phyloP scores from a whole-genome alignment of 2,113 vertebrate species.

The Sander lucioperca region DNA sequence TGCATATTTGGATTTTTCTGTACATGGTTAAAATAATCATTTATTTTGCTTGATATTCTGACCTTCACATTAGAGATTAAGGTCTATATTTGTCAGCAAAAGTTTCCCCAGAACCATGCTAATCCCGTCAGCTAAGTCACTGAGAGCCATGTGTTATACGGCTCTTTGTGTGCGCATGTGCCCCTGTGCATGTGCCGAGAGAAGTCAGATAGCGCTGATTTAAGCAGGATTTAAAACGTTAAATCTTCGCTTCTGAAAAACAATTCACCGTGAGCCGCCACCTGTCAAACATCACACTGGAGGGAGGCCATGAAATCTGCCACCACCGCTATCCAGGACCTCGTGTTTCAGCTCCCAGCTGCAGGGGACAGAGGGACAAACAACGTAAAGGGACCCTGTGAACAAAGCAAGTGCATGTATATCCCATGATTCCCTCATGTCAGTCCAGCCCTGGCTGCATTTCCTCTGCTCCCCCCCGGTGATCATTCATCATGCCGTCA shows the following conservation, averaged over 20 bases:
- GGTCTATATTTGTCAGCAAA: too few species aligned
- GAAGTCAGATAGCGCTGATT: slow-evolving; percentile 33
- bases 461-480: slow-evolving; percentile 44
- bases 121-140: slow-evolving; percentile 62
- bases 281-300: slow-evolving; percentile 60
- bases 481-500: slow-evolving; percentile 76
- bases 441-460: slow-evolving; percentile 48
- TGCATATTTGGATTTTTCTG: too few species aligned
- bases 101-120: slow-evolving; percentile 50
- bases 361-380: slow-evolving; percentile 16
- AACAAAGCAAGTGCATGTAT: slow-evolving; percentile 60
- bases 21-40: not conserved
- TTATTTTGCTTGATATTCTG: slow-evolving; percentile 32
- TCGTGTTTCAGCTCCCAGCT: slow-evolving; percentile 4
- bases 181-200: slow-evolving; percentile 31
- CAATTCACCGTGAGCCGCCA: slow-evolving; percentile 50
- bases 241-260: slow-evolving; percentile 54
- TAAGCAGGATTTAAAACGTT: slow-evolving; percentile 62
- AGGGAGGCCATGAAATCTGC: slow-evolving; percentile 44
- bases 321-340: slow-evolving; percentile 16
- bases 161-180: slow-evolving; percentile 24
- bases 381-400: slow-evolving; percentile 24
- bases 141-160: slow-evolving; percentile 48
- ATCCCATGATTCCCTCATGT: slow-evolving; percentile 59
- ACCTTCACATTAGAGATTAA: slow-evolving; percentile 59